Evolutionary conservation across 2,113 vertebrate species (phyloP), one percentile per base, ranked within the genome.

Genomic region (Leuciscus idus): DNA sequence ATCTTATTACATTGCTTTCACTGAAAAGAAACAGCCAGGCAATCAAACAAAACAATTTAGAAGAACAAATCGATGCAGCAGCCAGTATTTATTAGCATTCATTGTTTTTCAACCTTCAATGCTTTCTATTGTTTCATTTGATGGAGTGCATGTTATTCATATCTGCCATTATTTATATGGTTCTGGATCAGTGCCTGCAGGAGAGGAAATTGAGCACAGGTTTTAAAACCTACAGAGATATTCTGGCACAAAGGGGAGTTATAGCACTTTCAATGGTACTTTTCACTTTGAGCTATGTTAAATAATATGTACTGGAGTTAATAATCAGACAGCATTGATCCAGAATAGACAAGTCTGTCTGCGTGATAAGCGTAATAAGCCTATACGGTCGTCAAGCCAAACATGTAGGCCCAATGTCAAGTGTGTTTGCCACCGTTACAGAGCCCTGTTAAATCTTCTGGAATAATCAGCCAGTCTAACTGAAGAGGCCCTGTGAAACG

Each of bases 31-130:
- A 82, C 73, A 86, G 72, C 76, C 48, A 46, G n/a, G 81, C 82
- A 90, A 86, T 89, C 80, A 84, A 66, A 90, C 15, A 83, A 59
- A 84, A 81, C 82, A 75, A 84, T 74, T 80, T 23, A 43, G 6
- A 83, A 85, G 87, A 84, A 81, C 75, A 66, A 84, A 90, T 90
- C 84, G 70, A 88, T 88, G 77, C 28, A 73, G 57, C 81, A 61
- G 81, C 48, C 87, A 43, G n/a, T 72, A 66, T 86, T 89, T 89
- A 86, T 89, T 84, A 90, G 85, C 87, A 46, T 78, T 86, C 74
- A 66, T 86, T 87, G 50, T 73, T 89, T 84, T 70, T 66, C 46
- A 84, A 64, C 85, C 61, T 87, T 70, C 46, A 79, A 81, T 86
- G 74, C 36, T 21, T 33, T 83, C 50, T 86, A 87, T 48, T 87